These are phyloP conservation scores for Agelastica alni DNA, from an alignment of 2,888 invertebrate species.

Conservation along the genomic window DNA sequence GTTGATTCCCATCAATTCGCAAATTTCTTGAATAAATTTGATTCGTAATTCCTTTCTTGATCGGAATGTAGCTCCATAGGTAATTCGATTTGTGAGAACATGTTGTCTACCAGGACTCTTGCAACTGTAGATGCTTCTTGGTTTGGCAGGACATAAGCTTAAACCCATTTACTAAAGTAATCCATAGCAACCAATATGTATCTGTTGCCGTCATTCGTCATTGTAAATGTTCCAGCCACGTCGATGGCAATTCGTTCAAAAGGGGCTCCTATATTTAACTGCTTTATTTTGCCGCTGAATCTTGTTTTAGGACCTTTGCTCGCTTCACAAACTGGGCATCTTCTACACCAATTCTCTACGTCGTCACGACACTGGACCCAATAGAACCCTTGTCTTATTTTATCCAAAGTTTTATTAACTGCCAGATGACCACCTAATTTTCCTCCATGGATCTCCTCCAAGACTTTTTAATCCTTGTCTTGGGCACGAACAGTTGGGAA, in stretches of 20 bases:
- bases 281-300: conserved; percentile 14
- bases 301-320: conserved; percentile 10
- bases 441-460: background rate
- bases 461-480: background rate
- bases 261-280: conserved; percentile 22
- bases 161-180: conserved; percentile 39
- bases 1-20: background rate
- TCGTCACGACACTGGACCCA: conserved; percentile 9
- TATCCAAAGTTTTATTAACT: conserved; percentile 10
- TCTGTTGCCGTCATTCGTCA: conserved; percentile 21
- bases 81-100: background rate
- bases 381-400: conserved; percentile 8
- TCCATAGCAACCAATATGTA: conserved; percentile 30
- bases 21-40: background rate
- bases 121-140: conserved; percentile 5
- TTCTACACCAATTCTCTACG: conserved; percentile 5
- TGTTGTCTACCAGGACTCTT: conserved; percentile 1
- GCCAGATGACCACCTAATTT: background rate
- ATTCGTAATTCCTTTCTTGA: conserved; percentile 2
- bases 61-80: conserved; percentile 2
- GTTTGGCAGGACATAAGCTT: conserved; percentile 39
- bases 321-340: conserved; percentile 3
- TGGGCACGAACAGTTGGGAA: too few species aligned
- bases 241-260: conserved; percentile 37
- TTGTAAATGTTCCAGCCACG: conserved; percentile 34